Percentiles rank a stretch among this genome's conserved stretches.
Evolutionary conservation across 2,797 vertebrate genomes (phyloP).

Genomic region (Manis crassicaudata): DNA sequence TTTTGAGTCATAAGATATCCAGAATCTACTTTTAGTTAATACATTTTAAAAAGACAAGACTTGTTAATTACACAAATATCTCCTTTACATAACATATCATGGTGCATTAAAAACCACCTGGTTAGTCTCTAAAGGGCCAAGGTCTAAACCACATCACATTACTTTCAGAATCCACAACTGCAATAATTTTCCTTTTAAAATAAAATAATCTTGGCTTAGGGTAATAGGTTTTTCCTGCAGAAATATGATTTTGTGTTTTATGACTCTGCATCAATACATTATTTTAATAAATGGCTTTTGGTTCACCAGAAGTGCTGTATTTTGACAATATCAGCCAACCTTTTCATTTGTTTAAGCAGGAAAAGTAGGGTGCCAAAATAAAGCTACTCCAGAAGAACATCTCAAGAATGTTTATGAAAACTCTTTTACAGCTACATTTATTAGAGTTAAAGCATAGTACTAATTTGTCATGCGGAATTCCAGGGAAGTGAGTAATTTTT

Average conservation of each 20-base stretch:
- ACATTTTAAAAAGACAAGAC: constrained; percentile 77
- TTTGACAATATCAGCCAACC: constrained; percentile 86
- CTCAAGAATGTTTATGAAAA: constrained; percentile 88
- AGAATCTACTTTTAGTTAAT: constrained; percentile 66
- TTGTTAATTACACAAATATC: constrained; percentile 81
- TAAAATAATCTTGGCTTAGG: constrained; percentile 80
- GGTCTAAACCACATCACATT: constrained; percentile 73
- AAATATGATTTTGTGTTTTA: constrained; percentile 84
- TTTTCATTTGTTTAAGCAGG: constrained; percentile 87
- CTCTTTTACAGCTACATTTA: constrained; percentile 84
- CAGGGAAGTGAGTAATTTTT: constrained; percentile 85
- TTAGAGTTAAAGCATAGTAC: constrained; percentile 81
- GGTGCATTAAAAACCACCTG: constrained; percentile 75
- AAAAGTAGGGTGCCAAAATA: constrained; percentile 87
- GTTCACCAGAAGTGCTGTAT: constrained; percentile 84
- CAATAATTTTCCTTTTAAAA: constrained; percentile 82
- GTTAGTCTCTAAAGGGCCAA: constrained; percentile 69
- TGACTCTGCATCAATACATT: constrained; percentile 78
- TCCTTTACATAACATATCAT: constrained; percentile 68
- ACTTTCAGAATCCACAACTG: constrained; percentile 75
- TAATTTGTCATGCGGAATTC: constrained; percentile 87
- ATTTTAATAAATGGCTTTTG: constrained; percentile 84
- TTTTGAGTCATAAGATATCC: constrained; percentile 77
- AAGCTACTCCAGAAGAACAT: constrained; percentile 86
- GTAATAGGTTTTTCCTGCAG: constrained; percentile 66